A percentile compares a stretch with the other conserved stretches of the same genome.
phyloP scores from a whole-genome alignment of 2,113 vertebrate genomes.

The Rostratula benghalensis region DNA sequence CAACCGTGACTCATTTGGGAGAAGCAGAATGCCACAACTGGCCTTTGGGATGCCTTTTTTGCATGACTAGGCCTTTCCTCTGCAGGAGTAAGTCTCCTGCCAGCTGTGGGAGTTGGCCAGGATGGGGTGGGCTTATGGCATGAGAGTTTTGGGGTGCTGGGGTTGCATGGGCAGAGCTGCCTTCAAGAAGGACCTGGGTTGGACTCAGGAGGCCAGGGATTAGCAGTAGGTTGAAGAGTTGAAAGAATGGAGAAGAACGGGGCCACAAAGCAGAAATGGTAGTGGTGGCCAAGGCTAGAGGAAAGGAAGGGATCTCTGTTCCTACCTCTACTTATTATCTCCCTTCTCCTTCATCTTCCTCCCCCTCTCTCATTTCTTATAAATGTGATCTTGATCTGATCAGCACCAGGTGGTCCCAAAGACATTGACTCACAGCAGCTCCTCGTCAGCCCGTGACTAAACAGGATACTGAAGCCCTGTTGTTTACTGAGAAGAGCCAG shows the following conservation, averaged over 20 bases:
- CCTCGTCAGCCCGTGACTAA: neutral
- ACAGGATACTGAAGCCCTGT: neutral
- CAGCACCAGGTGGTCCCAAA: neutral
- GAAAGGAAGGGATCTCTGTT: neutral
- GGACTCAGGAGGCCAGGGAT: neutral
- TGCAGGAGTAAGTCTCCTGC: neutral
- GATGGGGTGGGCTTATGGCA: neutral
- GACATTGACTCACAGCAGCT: neutral
- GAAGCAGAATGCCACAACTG: neutral
- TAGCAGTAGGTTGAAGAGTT: neutral
- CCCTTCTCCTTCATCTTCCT: neutral
- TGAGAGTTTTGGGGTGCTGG: neutral
- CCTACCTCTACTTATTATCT: neutral
- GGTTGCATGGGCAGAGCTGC: neutral
- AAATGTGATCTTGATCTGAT: fast-evolving
- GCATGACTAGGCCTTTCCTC: neutral
- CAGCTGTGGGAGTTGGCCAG: neutral
- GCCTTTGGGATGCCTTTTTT: neutral
- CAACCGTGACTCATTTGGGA: fast-evolving
- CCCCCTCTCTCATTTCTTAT: neutral
- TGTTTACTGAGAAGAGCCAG: neutral
- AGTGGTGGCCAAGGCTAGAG: neutral
- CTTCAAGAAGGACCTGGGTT: neutral
- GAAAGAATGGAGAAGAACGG: neutral
- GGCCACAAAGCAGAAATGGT: neutral